Evolutionary conservation across 2,888 invertebrate species (phyloP).

Genomic region (Pharmacophagus antenor): DNA sequence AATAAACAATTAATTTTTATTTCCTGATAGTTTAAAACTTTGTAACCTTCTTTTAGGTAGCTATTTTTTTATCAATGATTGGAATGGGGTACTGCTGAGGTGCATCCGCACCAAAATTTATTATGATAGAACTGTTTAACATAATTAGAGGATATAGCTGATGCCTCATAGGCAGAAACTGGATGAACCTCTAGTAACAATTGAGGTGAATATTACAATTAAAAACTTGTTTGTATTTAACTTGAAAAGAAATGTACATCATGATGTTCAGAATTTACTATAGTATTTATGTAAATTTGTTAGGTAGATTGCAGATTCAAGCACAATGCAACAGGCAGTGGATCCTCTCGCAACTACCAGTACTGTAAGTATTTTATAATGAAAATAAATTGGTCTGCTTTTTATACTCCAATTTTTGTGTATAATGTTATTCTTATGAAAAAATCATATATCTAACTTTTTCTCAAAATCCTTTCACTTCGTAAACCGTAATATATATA

Average conservation of each 20-base stretch:
- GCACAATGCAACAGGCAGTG: constrained; percentile 81
- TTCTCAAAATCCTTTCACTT: not conserved
- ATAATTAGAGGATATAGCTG: constrained; percentile 77
- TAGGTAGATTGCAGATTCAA: constrained; percentile 81
- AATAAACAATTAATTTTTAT: not conserved
- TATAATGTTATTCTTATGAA: not conserved
- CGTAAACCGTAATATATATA: not conserved
- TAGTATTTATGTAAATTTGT: constrained; percentile 66
- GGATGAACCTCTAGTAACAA: constrained; percentile 79
- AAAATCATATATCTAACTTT: not conserved
- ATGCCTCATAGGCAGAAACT: constrained; percentile 80
- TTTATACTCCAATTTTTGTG: too few relatives aligned
- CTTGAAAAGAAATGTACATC: constrained; percentile 16
- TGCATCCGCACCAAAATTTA: constrained; percentile 71
- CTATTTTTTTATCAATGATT: constrained; percentile 56
- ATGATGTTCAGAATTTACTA: constrained; percentile 39
- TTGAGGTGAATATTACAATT: constrained; percentile 71
- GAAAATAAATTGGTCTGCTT: not conserved
- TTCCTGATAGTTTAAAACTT: not conserved
- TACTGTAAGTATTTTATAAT: constrained; percentile 56
- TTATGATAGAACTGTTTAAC: constrained; percentile 77
- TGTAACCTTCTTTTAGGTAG: constrained; percentile 59
- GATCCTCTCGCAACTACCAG: constrained; percentile 79
- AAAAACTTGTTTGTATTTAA: constrained; percentile 1
- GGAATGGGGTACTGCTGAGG: constrained; percentile 62